A percentile compares a stretch with the other conserved stretches of the same genome.
These are phyloP conservation scores for Pseudonaja textilis DNA, from an alignment of 2,113 vertebrate genomes.

Conservation along the genomic window DNA sequence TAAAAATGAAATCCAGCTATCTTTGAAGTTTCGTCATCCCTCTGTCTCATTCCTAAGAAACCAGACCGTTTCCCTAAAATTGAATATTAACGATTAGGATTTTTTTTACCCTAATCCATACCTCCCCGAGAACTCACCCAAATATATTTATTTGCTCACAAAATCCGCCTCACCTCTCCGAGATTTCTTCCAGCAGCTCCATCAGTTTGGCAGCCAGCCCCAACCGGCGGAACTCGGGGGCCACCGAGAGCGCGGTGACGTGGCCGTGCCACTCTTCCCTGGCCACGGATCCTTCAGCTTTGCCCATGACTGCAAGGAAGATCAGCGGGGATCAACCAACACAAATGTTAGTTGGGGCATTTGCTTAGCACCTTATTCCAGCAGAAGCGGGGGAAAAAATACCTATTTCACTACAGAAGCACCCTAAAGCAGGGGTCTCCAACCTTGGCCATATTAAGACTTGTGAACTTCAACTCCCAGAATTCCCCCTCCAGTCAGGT, in stretches of 20 bases:
- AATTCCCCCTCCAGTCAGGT: too few relatives aligned
- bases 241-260: constrained; percentile 91
- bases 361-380: background rate
- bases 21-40: background rate
- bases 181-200: constrained; percentile 96
- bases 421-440: too few relatives aligned
- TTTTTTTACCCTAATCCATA: background rate
- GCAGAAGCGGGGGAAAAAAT: too few relatives aligned
- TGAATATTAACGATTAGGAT: background rate
- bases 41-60: background rate
- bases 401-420: background rate
- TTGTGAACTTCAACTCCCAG: too few relatives aligned
- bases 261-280: constrained; percentile 96
- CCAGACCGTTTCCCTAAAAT: background rate
- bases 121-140: background rate
- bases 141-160: too few relatives aligned
- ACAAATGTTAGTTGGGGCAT: background rate
- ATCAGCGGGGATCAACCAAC: background rate
- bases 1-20: background rate
- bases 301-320: constrained; percentile 87
- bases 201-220: constrained; percentile 94
- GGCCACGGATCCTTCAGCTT: constrained; percentile 94
- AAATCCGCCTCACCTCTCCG: constrained; percentile 81
- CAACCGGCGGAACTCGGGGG: constrained; percentile 90
- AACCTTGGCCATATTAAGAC: too few relatives aligned